These are phyloP conservation scores for Mercenaria mercenaria DNA, from an alignment of 1,140 invertebrate species.

Conservation along the genomic window DNA sequence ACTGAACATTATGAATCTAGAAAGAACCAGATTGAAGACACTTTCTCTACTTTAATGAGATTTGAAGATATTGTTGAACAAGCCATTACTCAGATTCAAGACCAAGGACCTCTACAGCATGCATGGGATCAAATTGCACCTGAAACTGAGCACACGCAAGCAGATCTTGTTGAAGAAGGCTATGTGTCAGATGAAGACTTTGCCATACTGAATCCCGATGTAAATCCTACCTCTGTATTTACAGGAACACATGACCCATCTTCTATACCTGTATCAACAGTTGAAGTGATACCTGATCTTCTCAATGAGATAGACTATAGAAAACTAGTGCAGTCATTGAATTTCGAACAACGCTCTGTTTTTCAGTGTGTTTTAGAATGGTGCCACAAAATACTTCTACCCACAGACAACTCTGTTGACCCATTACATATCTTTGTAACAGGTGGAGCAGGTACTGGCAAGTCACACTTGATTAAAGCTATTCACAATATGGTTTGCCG, in stretches of 20 bases:
- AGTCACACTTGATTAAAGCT: conserved; percentile 51
- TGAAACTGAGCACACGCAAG: conserved; percentile 40
- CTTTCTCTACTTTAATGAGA: neutral
- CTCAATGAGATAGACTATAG: conserved; percentile 33
- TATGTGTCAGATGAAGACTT: conserved; percentile 33
- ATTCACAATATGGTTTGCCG: conserved; percentile 46
- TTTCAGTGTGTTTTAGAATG: conserved; percentile 51
- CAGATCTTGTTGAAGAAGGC: conserved; percentile 39
- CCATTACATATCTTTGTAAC: conserved; percentile 48
- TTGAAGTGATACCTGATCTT: conserved; percentile 14
- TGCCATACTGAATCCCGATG: conserved; percentile 30
- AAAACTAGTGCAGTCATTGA: conserved; percentile 43
- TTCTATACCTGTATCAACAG: neutral
- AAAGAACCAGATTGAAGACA: neutral
- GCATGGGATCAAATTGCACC: conserved; percentile 37
- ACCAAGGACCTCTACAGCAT: conserved; percentile 28
- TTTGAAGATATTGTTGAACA: conserved; percentile 36
- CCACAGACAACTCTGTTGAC: neutral
- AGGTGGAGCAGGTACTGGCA: conserved; percentile 52
- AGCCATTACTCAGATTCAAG: conserved; percentile 20
- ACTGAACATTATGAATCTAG: conserved; percentile 40
- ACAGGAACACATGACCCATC: neutral
- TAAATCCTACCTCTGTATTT: conserved; percentile 19
- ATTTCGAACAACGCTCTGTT: conserved; percentile 26
- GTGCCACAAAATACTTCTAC: conserved; percentile 2